Evolutionary conservation across 1,140 invertebrate species (phyloP), one percentile per base, ranked within the genome.

Genomic region (Potamilus streckersoni): DNA sequence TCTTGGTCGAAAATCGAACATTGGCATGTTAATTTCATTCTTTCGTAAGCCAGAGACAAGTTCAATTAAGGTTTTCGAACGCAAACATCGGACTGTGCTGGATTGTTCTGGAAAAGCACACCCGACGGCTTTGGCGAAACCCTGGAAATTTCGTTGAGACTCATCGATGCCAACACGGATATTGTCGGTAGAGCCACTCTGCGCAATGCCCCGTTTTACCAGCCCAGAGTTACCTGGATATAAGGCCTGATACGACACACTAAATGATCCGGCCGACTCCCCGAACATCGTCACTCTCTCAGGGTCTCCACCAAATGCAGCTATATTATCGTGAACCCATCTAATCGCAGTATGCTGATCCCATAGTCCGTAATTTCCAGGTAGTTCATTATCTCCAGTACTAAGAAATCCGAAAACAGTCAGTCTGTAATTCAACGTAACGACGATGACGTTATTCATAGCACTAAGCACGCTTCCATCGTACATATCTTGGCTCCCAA

Each of bases 211-310:
- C 73, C 96, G 95, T 75, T 93, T 94, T 90, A 98, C 98, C 49
- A 97, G 92, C 83, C 96, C 94, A 80, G 95, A 91, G 79, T 89
- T 92, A 49, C 96, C 91, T 2, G 96, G 95, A 19, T 95, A 96
- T 11, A 98, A 90, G 61, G 97, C 91, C 90, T 97, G 96, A 83
- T 97, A 92, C 23, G 94, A 94, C 27, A 82, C 84, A 63, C 81
- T 80, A 12, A 59, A 72, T 14, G 78, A 84, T 16, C 87, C 87
- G 3, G 88, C 82, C 13, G 82, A 85, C 55, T 86, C 83, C 11
- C 87, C 88, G 72, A 86, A 83, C 58, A 89, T 67, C 14, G 86
- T 87, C 14, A 89, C 84, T 8, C 76, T 67, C 15, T 80, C 72
- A 14, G 79, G 79, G 76, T 89, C 79, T 20, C 88, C 87, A 20